phyloP scores from a whole-genome alignment of 2,797 vertebrate species.

The Gymnoscopelus microlampas region DNA sequence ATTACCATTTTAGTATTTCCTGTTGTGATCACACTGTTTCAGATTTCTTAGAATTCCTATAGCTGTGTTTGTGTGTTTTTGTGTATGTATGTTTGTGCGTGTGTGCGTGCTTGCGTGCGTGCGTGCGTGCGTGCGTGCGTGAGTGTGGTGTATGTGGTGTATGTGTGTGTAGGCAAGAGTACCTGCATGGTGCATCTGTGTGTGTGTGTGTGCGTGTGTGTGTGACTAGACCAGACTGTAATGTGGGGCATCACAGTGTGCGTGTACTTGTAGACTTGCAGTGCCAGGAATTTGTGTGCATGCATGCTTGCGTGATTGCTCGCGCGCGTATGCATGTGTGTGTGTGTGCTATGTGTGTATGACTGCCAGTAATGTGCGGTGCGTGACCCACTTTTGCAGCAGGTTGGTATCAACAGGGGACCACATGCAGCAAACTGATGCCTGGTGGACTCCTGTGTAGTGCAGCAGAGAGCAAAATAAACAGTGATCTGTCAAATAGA shows the following conservation, averaged over 20 bases:
- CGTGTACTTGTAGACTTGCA: not conserved
- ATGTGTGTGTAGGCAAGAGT: too few species aligned
- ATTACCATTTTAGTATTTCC: conserved; percentile 14
- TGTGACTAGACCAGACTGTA: too few species aligned
- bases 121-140: not conserved
- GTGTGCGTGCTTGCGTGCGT: not conserved
- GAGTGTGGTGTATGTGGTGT: not conserved
- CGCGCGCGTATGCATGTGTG: not conserved
- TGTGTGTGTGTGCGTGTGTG: not conserved
- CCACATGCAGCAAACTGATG: conserved; percentile 30
- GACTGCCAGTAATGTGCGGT: too few species aligned
- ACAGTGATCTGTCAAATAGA: too few species aligned
- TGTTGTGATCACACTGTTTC: conserved; percentile 9
- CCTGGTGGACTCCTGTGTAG: not conserved
- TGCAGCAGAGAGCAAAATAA: not conserved
- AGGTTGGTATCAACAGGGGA: conserved; percentile 9
- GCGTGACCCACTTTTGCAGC: conserved; percentile 30
- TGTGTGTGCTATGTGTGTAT: not conserved
- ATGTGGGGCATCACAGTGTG: too few species aligned
- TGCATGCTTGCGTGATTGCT: not conserved
- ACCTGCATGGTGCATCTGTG: not conserved
- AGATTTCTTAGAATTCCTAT: conserved; percentile 46
- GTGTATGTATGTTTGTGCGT: not conserved
- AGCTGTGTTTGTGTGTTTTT: conserved; percentile 11
- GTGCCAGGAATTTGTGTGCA: conserved; percentile 16